phyloP scores from a whole-genome alignment of 2,113 vertebrate genomes.

The Petrocephalus zakoni region DNA sequence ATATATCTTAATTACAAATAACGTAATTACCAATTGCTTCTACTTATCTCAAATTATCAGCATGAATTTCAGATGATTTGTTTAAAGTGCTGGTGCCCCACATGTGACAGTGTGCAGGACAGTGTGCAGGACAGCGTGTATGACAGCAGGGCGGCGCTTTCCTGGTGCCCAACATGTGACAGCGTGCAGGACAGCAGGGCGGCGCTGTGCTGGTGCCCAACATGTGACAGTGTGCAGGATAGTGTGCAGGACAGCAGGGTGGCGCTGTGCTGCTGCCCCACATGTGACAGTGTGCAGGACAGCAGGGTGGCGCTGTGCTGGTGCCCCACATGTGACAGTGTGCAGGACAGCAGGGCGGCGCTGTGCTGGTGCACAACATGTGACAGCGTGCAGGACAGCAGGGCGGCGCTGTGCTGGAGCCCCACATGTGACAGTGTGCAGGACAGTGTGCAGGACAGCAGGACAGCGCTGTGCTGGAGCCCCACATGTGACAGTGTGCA shows the following conservation, averaged over 20 bases:
- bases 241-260: constrained; percentile 53
- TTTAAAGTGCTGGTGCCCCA: constrained; percentile 26
- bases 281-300: constrained; percentile 47
- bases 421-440: constrained; percentile 49
- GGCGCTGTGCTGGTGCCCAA: constrained; percentile 28
- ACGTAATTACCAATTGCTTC: background rate
- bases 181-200: too few relatives aligned
- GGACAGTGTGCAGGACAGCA: constrained; percentile 51
- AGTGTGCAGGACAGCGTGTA: constrained; percentile 54
- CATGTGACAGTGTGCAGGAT: constrained; percentile 46
- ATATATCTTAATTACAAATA: background rate
- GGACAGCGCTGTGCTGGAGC: constrained; percentile 37
- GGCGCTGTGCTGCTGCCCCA: constrained; percentile 37
- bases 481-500: constrained; percentile 49
- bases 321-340: constrained; percentile 47
- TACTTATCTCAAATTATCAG: background rate
- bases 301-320: constrained; percentile 43
- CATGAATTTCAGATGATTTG: background rate
- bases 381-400: too few relatives aligned
- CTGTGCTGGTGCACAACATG: too few relatives aligned
- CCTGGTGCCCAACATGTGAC: too few relatives aligned
- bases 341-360: constrained; percentile 48
- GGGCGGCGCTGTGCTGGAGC: too few relatives aligned
- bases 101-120: constrained; percentile 45
- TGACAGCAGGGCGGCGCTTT: constrained; percentile 56